phyloP scores from a whole-genome alignment of 2,888 invertebrate genomes.

The Horisme vitalbata region DNA sequence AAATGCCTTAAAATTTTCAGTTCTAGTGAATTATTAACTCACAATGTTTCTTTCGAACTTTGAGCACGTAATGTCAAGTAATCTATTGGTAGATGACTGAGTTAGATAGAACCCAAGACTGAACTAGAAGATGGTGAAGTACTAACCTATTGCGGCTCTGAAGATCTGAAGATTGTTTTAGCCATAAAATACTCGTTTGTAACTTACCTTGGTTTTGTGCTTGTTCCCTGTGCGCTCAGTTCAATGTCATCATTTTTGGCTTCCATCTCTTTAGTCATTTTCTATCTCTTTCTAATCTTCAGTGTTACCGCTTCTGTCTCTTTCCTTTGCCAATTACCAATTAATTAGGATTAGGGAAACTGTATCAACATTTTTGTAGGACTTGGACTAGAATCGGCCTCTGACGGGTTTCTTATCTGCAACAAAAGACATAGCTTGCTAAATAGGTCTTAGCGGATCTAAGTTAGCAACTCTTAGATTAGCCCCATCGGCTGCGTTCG shows the following conservation, averaged over 20 bases:
- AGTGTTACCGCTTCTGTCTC: constrained; percentile 34
- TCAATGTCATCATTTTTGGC: constrained; percentile 75
- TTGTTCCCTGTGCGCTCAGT: constrained; percentile 69
- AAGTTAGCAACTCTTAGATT: too few species aligned
- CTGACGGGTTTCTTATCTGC: constrained; percentile 54
- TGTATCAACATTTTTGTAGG: constrained; percentile 72
- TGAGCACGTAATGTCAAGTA: too few species aligned
- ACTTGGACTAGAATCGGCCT: constrained; percentile 57
- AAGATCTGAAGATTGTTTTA: neutral
- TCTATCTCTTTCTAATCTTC: constrained; percentile 37
- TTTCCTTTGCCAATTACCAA: constrained; percentile 38
- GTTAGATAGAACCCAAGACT: too few species aligned
- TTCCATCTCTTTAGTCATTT: constrained; percentile 57
- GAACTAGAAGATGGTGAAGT: too few species aligned
- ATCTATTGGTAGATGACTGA: too few species aligned
- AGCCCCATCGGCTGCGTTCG: too few species aligned
- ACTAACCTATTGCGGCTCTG: too few species aligned
- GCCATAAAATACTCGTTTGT: neutral
- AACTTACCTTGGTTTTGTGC: constrained; percentile 63
- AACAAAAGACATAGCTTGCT: constrained; percentile 33
- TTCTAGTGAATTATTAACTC: too few species aligned
- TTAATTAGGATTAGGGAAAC: constrained; percentile 49
- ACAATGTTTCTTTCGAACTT: too few species aligned
- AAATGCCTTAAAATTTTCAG: too few species aligned
- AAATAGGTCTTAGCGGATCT: too few species aligned